A percentile compares a stretch with the other conserved stretches of the same genome.
These are phyloP conservation scores for Ammodytes marinus DNA, from an alignment of 2,113 vertebrate genomes.

Conservation along the genomic window DNA sequence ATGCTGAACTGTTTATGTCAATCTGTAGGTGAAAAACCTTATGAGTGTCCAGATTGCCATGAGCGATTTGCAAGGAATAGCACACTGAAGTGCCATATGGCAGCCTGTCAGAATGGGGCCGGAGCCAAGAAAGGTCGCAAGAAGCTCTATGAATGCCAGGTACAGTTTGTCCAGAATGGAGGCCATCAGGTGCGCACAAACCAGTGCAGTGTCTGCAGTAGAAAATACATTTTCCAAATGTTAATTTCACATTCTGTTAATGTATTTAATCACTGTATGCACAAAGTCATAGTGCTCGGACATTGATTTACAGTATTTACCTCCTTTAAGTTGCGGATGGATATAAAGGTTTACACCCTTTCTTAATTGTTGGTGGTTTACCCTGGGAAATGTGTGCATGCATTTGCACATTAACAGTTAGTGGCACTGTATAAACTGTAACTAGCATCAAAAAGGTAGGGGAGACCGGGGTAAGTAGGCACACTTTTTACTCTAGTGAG, in stretches of 20 bases:
- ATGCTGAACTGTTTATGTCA: constrained; percentile 25
- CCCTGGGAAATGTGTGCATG: background rate
- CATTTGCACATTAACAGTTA: background rate
- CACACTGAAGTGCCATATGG: constrained; percentile 97
- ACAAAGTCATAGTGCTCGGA: background rate
- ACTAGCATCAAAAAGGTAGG: background rate
- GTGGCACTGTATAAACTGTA: background rate
- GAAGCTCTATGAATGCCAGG: constrained; percentile 99
- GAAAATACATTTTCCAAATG: background rate
- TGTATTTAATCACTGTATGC: background rate
- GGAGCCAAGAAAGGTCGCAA: constrained; percentile 98
- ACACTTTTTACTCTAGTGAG: no score
- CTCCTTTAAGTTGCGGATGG: background rate
- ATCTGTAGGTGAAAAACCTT: constrained; percentile 95
- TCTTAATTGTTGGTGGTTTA: background rate
- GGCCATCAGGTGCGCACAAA: background rate
- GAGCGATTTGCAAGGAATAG: constrained; percentile 97
- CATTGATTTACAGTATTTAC: background rate
- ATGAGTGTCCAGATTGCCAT: constrained; percentile 97
- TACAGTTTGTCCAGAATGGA: constrained; percentile 67
- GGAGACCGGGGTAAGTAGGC: no score
- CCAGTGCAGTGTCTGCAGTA: background rate
- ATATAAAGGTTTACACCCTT: background rate
- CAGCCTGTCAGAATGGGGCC: constrained; percentile 94
- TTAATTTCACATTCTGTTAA: background rate